A percentile compares a stretch with the other conserved stretches of the same genome.
Conservation (phyloP, 2,797 vertebrate genomes). For the Otolemur crassicaudatus region DNA sequence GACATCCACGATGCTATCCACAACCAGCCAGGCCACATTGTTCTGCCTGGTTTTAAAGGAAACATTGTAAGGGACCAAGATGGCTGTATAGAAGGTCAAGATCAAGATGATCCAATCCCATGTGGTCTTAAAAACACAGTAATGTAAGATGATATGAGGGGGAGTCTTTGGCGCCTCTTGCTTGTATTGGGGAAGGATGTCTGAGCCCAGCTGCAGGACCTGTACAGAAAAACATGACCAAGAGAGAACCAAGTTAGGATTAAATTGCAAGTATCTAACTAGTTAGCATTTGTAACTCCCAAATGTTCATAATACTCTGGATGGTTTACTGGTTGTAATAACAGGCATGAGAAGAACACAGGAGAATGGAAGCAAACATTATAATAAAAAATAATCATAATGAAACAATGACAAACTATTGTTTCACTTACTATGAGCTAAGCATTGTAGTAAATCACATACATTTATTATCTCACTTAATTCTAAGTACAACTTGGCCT, state of each 20-base stretch:
- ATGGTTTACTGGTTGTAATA: background rate
- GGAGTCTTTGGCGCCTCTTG: conserved; percentile 99
- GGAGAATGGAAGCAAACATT: background rate
- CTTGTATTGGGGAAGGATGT: conserved; percentile 99
- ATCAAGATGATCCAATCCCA: conserved; percentile 99
- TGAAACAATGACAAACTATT: background rate
- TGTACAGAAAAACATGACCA: conserved; percentile 83
- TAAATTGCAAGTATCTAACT: background rate
- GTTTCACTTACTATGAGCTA: background rate
- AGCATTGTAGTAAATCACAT: background rate
- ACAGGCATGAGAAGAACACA: background rate
- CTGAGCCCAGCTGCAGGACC: conserved; percentile 98
- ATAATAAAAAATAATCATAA: background rate
- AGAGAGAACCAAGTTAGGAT: conserved; percentile 69
- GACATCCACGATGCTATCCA: conserved; percentile 99
- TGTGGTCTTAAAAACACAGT: conserved; percentile 99
- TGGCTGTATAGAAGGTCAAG: conserved; percentile 99
- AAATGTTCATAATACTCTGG: background rate
- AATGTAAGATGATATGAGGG: conserved; percentile 99
- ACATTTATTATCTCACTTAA: background rate
- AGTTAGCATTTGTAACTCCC: background rate
- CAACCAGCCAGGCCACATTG: conserved; percentile 98
- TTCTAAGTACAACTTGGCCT: conserved; percentile 16
- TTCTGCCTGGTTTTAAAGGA: conserved; percentile 99
- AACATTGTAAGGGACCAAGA: conserved; percentile 99